phyloP scores from a whole-genome alignment of 2,113 vertebrate genomes.

The Dipodomys merriami region DNA sequence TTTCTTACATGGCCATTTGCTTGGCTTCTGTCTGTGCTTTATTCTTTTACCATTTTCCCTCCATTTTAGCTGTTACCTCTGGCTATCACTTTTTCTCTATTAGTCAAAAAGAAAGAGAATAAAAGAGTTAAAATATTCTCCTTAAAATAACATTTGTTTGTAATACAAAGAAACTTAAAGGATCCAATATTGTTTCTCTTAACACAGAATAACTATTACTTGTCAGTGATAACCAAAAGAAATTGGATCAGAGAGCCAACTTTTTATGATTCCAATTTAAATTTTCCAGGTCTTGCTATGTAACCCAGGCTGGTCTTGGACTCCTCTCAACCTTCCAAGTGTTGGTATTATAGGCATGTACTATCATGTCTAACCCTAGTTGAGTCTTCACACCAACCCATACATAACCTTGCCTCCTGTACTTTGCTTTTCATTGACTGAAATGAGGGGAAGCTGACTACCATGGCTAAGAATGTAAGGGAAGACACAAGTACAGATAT shows the following conservation, averaged over 20 bases:
- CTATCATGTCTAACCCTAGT: no score
- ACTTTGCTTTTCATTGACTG: neutral
- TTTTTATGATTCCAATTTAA: neutral
- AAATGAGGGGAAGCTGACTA: slow-evolving; percentile 16
- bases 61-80: neutral
- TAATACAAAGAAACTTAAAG: neutral
- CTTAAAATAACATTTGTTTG: slow-evolving; percentile 28
- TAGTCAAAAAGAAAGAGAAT: neutral
- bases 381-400: neutral
- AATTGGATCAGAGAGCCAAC: neutral
- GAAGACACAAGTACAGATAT: neutral
- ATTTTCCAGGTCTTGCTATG: slow-evolving; percentile 52
- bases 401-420: no score
- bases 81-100: neutral
- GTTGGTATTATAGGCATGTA: no score
- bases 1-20: slow-evolving; percentile 10
- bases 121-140: neutral
- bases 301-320: no score
- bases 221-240: slow-evolving; percentile 1
- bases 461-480: neutral
- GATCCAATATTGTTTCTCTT: neutral
- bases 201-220: neutral
- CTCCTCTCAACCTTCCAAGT: no score
- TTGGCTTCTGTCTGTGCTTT: slow-evolving; percentile 9
- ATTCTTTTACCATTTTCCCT: neutral